Evolutionary conservation across 2,113 vertebrate genomes (phyloP), one percentile per base, ranked within the genome.

Genomic region (Notothenia coriiceps): DNA sequence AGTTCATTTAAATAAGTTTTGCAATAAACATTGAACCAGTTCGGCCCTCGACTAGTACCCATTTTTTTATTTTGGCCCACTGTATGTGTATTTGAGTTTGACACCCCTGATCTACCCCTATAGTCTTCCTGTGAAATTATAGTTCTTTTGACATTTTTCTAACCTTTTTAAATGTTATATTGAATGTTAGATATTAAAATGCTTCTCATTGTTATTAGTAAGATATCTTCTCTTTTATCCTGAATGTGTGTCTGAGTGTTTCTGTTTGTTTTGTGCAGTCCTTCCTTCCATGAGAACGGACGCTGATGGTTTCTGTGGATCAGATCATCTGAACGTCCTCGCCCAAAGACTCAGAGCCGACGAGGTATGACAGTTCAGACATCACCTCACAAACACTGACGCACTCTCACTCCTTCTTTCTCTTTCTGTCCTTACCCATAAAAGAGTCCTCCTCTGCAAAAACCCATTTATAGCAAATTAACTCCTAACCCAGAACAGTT

Each of bases 261-360:
- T 73, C 12, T 84, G 67, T 70, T 40, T 79, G 20, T 87, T 67
- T 57, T 52, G 1, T 66, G 12, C 46, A 95, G 94, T 91, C 17
- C 75, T 84, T 5, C 76, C 90, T 17, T 82, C 77, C 2, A 59
- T 63, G 76, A 80, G 51, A 56, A 73, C 60, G 1, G 13, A 55
- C 29, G 60, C 17, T 29, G 81, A 44, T 77, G 90, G 85, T 40
- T 95, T 94, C 82, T 95, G 95, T 80, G 91, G 87, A 60, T 62
- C 90, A 3, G 82, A 92, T 22, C 76, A 55, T 61, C 79, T 96
- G 14, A 80, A 89, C 18, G 5, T 57, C 56, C 74, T 94, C 17
- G 35, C 86, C 74, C 84, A 91, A 75, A 87, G 46, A 70, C 74
- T 91, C 62, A 46, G 56, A 74, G 66, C 55, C 35, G 52, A 56